Evolutionary conservation across 2,888 invertebrate species (phyloP).

Genomic region (Cephonodes hylas): DNA sequence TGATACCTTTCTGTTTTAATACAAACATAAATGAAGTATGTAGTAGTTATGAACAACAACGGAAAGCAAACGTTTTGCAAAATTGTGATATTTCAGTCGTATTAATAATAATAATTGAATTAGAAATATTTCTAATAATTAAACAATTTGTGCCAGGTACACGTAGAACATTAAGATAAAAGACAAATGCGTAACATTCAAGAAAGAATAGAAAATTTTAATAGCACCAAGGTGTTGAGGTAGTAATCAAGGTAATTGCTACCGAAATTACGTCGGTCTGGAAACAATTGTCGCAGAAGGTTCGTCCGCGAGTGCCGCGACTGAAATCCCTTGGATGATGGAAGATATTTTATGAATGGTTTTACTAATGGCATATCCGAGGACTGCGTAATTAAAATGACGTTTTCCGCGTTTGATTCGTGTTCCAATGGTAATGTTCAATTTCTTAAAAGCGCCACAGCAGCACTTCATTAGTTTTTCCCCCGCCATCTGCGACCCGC

Average conservation of each 20-base stretch:
- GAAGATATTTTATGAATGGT: conserved; percentile 1
- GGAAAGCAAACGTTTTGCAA: too few species aligned
- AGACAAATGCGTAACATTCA: not conserved
- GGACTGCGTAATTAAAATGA: conserved; percentile 5
- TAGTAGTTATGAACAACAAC: not conserved
- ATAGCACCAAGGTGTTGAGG: not conserved
- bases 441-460: conserved; percentile 62
- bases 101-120: too few species aligned
- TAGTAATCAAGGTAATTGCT: not conserved
- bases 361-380: conserved; percentile 10
- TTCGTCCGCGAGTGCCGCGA: not conserved
- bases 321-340: not conserved
- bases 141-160: too few species aligned
- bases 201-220: not conserved
- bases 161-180: not conserved
- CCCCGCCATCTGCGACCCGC: conserved; percentile 59
- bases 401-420: conserved; percentile 17
- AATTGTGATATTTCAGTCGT: not conserved
- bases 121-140: too few species aligned
- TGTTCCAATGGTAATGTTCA: conserved; percentile 50
- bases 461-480: conserved; percentile 67
- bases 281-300: too few species aligned
- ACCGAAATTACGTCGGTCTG: not conserved
- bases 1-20: too few species aligned
- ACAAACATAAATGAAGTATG: not conserved